Percentiles rank a stretch among this genome's conserved stretches.
These are phyloP conservation scores for Leptinotarsa peninsularis DNA, from an alignment of 2,888 invertebrate genomes.

Conservation along the genomic window DNA sequence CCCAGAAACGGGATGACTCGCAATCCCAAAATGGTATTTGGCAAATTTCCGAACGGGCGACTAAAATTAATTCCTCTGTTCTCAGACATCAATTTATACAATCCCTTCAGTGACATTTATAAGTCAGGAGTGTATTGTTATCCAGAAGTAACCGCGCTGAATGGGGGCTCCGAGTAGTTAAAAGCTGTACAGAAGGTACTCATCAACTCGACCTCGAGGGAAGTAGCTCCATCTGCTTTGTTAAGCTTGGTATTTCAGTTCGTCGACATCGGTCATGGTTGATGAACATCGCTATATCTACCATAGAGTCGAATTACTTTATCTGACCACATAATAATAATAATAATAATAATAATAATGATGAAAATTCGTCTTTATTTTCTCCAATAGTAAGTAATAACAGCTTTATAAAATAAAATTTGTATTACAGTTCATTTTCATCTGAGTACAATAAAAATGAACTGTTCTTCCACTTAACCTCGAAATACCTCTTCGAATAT, in stretches of 20 bases:
- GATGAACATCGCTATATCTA: background rate
- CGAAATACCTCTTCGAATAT: no score
- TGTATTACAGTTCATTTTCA: no score
- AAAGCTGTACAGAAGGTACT: slow-evolving; percentile 64
- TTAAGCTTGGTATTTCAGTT: slow-evolving; percentile 34
- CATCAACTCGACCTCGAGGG: slow-evolving; percentile 63
- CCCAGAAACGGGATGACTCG: slow-evolving; percentile 50
- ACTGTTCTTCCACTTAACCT: no score
- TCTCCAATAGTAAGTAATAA: no score
- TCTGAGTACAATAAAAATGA: no score
- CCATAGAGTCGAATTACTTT: no score
- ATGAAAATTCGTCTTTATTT: no score
- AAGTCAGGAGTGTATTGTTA: slow-evolving; percentile 67
- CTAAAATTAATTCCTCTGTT: slow-evolving; percentile 66
- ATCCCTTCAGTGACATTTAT: slow-evolving; percentile 66
- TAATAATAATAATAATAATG: no score
- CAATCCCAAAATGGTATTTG: slow-evolving; percentile 62
- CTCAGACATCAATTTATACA: slow-evolving; percentile 65
- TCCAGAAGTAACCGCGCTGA: slow-evolving; percentile 63
- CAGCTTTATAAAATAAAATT: no score
- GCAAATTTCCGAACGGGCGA: slow-evolving; percentile 64
- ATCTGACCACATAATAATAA: no score
- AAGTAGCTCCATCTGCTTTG: slow-evolving; percentile 50
- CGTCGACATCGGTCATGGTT: background rate
- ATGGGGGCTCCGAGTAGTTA: slow-evolving; percentile 63